Evolutionary conservation across 92 coral and sea anemone genomes (phyloP).

Genomic region (Palythoa caribaeorum): DNA sequence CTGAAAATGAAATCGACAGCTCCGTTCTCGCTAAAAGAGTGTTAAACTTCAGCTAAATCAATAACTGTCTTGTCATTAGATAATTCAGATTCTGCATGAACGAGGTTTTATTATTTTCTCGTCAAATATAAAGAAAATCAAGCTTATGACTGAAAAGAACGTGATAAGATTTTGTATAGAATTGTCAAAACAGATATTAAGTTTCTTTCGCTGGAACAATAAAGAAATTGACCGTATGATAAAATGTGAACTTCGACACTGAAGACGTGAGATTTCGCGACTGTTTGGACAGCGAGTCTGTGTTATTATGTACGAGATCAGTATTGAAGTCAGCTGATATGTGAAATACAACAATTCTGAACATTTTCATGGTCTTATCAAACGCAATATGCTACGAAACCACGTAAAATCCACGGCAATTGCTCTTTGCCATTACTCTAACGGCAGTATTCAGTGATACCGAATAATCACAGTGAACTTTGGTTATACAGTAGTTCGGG

Average conservation of each 20-base stretch:
- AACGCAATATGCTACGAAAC: neutral
- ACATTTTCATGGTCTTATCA: neutral
- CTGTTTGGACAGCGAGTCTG: slow-evolving; percentile 11
- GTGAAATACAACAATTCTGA: neutral
- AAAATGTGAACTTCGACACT: slow-evolving; percentile 9
- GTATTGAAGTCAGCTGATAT: slow-evolving; percentile 1
- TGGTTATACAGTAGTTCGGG: neutral
- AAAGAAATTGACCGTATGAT: neutral
- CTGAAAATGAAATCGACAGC: neutral
- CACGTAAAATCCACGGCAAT: neutral
- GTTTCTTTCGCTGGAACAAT: neutral
- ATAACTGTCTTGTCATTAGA: neutral
- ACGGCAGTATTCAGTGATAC: neutral
- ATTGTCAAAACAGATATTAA: neutral
- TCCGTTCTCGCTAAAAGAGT: neutral
- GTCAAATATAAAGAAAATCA: neutral
- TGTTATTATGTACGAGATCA: neutral
- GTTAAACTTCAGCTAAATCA: neutral
- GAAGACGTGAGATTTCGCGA: neutral
- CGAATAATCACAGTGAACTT: neutral
- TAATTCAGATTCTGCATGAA: neutral
- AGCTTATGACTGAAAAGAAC: neutral
- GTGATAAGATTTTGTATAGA: neutral
- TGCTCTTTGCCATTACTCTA: slow-evolving; percentile 9
- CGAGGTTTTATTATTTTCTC: neutral